phyloP scores from a whole-genome alignment of 2,113 vertebrate genomes.

The Columbina picui region DNA sequence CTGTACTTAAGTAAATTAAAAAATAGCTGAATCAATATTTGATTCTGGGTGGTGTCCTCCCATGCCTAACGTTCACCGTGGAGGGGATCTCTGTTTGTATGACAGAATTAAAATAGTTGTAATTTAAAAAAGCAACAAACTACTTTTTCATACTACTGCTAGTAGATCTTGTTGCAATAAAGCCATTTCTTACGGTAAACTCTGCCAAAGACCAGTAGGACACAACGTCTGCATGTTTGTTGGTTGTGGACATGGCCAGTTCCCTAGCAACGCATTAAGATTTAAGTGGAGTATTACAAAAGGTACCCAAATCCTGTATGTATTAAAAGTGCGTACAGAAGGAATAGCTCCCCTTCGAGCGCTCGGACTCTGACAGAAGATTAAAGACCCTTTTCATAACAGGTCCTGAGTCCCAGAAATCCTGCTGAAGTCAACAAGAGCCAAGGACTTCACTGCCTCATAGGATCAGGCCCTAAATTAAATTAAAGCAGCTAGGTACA shows the following conservation, averaged over 20 bases:
- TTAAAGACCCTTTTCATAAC: background rate
- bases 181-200: background rate
- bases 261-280: conserved; percentile 23
- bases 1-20: conserved; percentile 23
- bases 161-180: conserved; percentile 7
- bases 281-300: conserved; percentile 19
- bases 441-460: background rate
- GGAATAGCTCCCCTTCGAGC: background rate
- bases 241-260: background rate
- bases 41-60: background rate
- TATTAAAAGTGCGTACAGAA: background rate
- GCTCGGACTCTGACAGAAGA: rapidly evolving
- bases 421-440: background rate
- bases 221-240: background rate
- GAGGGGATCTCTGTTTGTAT: conserved; percentile 19
- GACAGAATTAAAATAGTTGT: conserved; percentile 29
- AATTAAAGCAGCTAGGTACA: background rate
- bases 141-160: background rate
- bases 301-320: conserved; percentile 9
- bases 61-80: background rate
- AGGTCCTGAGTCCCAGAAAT: background rate
- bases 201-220: conserved; percentile 36
- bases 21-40: conserved; percentile 12
- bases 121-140: background rate
- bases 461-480: background rate